These are phyloP conservation scores for Drosophila bipectinata DNA, from an alignment of 1,140 invertebrate species.

Conservation along the genomic window DNA sequence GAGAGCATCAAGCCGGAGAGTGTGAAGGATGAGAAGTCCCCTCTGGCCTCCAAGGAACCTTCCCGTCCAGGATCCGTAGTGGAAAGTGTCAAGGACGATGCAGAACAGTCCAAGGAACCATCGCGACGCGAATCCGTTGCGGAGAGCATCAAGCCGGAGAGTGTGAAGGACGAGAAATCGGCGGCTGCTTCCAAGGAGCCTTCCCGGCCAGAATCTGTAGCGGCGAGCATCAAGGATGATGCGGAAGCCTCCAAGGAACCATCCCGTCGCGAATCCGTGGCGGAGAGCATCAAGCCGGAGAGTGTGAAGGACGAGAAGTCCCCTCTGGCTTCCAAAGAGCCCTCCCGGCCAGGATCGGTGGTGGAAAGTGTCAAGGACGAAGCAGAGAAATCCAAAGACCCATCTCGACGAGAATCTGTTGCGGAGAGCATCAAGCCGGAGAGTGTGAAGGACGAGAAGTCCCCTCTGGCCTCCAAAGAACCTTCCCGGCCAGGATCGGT, in stretches of 20 bases:
- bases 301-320: constrained; percentile 8
- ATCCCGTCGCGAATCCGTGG: constrained; percentile 25
- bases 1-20: constrained; percentile 14
- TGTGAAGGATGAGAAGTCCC: constrained; percentile 16
- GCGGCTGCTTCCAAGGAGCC: constrained; percentile 13
- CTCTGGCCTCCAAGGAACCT: constrained; percentile 4
- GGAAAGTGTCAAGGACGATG: constrained; percentile 9
- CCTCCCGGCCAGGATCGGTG: constrained; percentile 53
- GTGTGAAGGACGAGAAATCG: constrained; percentile 35
- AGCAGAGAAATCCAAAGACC: constrained; percentile 8
- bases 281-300: constrained; percentile 11
- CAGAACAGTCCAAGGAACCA: constrained; percentile 1
- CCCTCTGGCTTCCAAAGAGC: constrained; percentile 36
- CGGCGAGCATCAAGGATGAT: constrained; percentile 27
- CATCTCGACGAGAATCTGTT: constrained; percentile 9
- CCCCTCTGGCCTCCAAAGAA: constrained; percentile 24
- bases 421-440: constrained; percentile 16
- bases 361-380: constrained; percentile 38
- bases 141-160: constrained; percentile 16
- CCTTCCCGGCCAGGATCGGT: constrained; percentile 33
- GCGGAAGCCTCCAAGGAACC: constrained; percentile 1
- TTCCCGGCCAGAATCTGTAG: constrained; percentile 41
- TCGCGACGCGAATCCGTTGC: constrained; percentile 37
- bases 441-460: constrained; percentile 35
- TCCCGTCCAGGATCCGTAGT: constrained; percentile 13